Conservation (phyloP, 2,113 vertebrate species). For the Pituophis catenifer region DNA sequence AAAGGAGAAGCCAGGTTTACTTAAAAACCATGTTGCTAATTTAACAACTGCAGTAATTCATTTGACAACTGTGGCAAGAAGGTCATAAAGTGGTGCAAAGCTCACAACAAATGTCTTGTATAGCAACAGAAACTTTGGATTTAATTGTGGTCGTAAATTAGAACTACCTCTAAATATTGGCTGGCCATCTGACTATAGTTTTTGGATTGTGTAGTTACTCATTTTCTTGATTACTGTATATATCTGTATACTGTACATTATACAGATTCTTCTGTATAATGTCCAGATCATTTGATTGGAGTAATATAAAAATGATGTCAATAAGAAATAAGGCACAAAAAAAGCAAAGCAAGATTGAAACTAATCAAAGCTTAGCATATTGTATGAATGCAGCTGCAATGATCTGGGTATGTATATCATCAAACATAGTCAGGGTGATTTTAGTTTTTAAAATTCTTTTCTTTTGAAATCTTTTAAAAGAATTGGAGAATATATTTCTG, state of each 20-base stretch:
- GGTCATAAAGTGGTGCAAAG: too few species aligned
- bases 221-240: background rate
- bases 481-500: background rate
- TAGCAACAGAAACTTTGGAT: too few species aligned
- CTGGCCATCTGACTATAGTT: background rate
- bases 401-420: background rate
- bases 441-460: background rate
- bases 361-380: background rate
- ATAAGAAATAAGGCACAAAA: background rate
- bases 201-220: background rate
- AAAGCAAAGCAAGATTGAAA: background rate
- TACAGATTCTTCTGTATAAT: background rate
- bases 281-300: background rate
- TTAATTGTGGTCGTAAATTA: too few species aligned
- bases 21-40: too few species aligned
- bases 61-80: too few species aligned
- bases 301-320: background rate
- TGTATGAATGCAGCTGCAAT: background rate
- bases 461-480: background rate
- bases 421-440: background rate
- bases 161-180: background rate
- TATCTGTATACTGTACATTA: too few species aligned
- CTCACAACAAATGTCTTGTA: too few species aligned
- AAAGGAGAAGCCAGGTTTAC: too few species aligned
- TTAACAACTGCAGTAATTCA: too few species aligned